Percentiles rank a stretch among this genome's conserved stretches.
Evolutionary conservation across 2,888 invertebrate species (phyloP).

Genomic region (Campoletis raptor): DNA sequence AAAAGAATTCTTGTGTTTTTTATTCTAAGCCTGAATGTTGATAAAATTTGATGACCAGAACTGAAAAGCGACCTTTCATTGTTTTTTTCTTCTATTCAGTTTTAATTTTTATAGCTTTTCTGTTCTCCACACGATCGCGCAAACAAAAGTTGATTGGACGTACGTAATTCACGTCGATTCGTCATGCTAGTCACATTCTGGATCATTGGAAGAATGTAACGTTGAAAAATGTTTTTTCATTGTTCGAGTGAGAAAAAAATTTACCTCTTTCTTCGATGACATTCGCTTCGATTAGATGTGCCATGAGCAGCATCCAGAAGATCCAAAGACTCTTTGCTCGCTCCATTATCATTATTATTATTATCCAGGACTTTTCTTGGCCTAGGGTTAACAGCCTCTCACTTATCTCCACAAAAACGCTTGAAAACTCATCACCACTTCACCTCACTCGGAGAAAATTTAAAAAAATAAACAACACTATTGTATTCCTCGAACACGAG

Average conservation of each 20-base stretch:
- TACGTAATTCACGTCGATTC: slow-evolving; percentile 16
- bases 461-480: slow-evolving; percentile 5
- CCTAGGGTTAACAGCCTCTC: slow-evolving; percentile 68
- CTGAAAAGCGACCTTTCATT: too few relatives aligned
- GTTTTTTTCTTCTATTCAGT: neutral
- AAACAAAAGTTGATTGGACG: neutral
- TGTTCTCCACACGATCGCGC: neutral
- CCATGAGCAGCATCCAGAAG: slow-evolving; percentile 72
- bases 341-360: slow-evolving; percentile 77
- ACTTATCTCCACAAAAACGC: slow-evolving; percentile 77
- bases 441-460: slow-evolving; percentile 70
- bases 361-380: slow-evolving; percentile 68
- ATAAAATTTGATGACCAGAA: neutral
- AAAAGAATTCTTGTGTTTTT: neutral
- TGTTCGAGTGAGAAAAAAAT: slow-evolving; percentile 19
- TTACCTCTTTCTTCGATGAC: slow-evolving; percentile 83
- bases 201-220: neutral
- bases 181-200: neutral
- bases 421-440: slow-evolving; percentile 78
- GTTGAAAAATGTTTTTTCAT: neutral
- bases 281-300: slow-evolving; percentile 73
- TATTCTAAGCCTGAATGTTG: neutral
- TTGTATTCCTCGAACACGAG: slow-evolving; percentile 34
- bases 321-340: slow-evolving; percentile 72
- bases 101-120: neutral